phyloP scores from a whole-genome alignment of 2,797 vertebrate species.

The Paramormyrops hopkinsi region DNA sequence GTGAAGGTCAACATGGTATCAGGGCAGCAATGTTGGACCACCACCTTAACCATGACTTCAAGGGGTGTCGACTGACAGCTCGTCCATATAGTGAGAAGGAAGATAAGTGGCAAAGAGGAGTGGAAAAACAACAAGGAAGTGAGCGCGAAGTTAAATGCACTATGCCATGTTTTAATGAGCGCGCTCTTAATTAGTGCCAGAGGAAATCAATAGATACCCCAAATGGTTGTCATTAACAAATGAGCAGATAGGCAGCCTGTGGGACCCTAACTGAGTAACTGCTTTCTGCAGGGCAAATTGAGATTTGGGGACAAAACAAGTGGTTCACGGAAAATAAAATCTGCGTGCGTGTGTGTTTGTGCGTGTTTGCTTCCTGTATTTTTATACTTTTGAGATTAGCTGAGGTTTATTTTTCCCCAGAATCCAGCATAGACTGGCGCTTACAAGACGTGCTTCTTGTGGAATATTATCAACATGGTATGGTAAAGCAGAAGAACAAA shows the following conservation, averaged over 20 bases:
- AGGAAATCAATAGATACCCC: slow-evolving; percentile 56
- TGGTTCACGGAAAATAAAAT: background rate
- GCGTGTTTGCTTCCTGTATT: background rate
- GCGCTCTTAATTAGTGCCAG: slow-evolving; percentile 63
- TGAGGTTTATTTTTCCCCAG: background rate
- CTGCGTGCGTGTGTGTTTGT: slow-evolving; percentile 4
- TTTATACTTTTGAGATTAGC: background rate
- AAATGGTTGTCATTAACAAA: slow-evolving; percentile 64
- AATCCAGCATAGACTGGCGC: background rate
- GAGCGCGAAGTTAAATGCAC: slow-evolving; percentile 48
- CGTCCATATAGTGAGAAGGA: slow-evolving; percentile 17
- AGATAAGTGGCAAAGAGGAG: slow-evolving; percentile 36
- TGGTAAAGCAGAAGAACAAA: background rate
- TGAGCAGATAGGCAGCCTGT: slow-evolving; percentile 46
- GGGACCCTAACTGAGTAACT: slow-evolving; percentile 55
- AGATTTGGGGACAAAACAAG: slow-evolving; percentile 11
- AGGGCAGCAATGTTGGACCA: background rate
- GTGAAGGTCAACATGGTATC: background rate
- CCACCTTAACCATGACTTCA: slow-evolving; percentile 23
- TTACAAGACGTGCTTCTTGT: background rate
- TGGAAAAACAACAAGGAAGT: slow-evolving; percentile 37
- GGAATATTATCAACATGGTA: background rate
- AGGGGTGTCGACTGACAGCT: slow-evolving; percentile 15
- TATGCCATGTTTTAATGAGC: slow-evolving; percentile 55
- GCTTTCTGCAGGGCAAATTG: slow-evolving; percentile 25